These are phyloP conservation scores for Drosophila pandora DNA, from an alignment of 1,140 invertebrate species.

Conservation along the genomic window DNA sequence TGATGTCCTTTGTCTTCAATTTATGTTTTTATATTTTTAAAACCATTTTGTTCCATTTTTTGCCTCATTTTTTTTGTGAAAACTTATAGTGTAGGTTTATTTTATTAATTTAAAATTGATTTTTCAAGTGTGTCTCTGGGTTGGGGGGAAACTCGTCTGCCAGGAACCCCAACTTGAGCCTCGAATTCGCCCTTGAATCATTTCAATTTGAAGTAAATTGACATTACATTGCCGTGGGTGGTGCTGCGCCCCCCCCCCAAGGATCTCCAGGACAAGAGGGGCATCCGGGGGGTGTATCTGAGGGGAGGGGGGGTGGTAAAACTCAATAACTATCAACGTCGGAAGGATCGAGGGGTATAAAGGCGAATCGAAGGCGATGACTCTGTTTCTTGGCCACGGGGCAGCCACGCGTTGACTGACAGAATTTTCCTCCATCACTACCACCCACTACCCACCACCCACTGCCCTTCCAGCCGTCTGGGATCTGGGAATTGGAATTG, in stretches of 20 bases:
- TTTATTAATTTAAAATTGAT: neutral
- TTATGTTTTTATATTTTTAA: too few species aligned
- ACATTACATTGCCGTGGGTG: conserved; percentile 72
- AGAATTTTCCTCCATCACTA: conserved; percentile 14
- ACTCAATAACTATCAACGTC: conserved; percentile 75
- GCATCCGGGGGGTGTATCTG: neutral
- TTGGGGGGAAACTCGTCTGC: neutral
- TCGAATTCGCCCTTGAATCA: conserved; percentile 71
- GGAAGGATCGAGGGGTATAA: conserved; percentile 13
- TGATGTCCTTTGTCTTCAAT: neutral
- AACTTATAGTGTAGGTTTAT: neutral
- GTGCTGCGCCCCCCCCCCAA: neutral
- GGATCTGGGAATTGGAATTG: conserved; percentile 26
- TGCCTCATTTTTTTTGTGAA: neutral
- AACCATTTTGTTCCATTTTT: too few species aligned
- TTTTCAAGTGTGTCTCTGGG: neutral
- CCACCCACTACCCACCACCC: conserved; percentile 23
- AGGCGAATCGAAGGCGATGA: conserved; percentile 62
- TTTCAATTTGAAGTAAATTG: conserved; percentile 77
- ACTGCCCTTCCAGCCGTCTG: neutral
- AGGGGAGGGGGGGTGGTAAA: conserved; percentile 25
- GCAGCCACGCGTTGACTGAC: conserved; percentile 66
- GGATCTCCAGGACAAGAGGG: conserved; percentile 16
- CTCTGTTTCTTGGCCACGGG: conserved; percentile 44
- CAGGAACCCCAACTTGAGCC: conserved; percentile 24